These are phyloP conservation scores for Hirudo medicinalis DNA, from an alignment of 1,140 invertebrate species.

Conservation along the genomic window DNA sequence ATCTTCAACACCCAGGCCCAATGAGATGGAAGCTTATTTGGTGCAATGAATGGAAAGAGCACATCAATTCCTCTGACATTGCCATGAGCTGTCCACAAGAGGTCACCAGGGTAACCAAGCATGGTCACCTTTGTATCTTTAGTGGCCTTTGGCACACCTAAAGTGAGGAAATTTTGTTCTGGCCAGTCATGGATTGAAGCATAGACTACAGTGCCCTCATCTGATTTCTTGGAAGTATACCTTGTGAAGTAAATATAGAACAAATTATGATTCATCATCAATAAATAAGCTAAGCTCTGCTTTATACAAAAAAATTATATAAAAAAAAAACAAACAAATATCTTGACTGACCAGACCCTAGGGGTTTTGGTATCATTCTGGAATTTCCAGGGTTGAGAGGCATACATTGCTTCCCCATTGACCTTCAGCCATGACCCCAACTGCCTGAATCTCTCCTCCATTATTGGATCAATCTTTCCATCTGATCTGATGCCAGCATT, in stretches of 20 bases:
- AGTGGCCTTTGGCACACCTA: conserved; percentile 39
- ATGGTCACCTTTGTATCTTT: conserved; percentile 29
- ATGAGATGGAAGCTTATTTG: conserved; percentile 27
- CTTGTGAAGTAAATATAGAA: conserved; percentile 23
- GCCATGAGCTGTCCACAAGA: conserved; percentile 10
- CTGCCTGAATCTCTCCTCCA: conserved; percentile 63
- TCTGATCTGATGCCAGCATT: conserved; percentile 81
- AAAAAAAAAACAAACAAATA: conserved; percentile 1
- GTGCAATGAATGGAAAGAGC: conserved; percentile 26
- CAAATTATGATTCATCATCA: background rate
- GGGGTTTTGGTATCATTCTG: conserved; percentile 64
- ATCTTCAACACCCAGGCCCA: conserved; percentile 33
- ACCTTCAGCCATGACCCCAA: conserved; percentile 57
- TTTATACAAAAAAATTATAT: background rate
- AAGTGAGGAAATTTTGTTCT: conserved; percentile 40
- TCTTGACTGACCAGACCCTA: conserved; percentile 42
- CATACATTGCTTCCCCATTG: conserved; percentile 79
- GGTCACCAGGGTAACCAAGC: conserved; percentile 27
- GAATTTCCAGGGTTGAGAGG: conserved; percentile 50
- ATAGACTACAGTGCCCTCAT: conserved; percentile 44
- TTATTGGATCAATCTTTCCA: conserved; percentile 71
- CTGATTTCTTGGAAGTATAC: conserved; percentile 49
- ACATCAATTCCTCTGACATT: conserved; percentile 24
- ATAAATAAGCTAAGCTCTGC: background rate
- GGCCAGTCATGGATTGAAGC: conserved; percentile 58